A percentile compares a stretch with the other conserved stretches of the same genome.
Conservation (phyloP, 2,888 invertebrate species). For the Tetragonisca angustula region DNA sequence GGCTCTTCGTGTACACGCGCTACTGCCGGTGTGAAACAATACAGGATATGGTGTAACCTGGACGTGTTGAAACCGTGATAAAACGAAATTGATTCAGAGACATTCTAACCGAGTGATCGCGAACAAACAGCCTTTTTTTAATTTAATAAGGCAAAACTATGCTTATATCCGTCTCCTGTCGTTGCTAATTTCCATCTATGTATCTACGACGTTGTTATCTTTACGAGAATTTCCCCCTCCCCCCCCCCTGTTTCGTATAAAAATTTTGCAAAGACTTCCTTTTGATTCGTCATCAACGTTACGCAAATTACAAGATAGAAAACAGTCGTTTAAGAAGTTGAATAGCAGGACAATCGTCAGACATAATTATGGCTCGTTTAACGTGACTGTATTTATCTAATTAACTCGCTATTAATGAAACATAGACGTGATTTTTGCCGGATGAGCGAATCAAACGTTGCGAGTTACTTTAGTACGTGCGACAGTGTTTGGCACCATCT, state of each 20-base stretch:
- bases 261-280: neutral
- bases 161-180: neutral
- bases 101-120: slow-evolving; percentile 38
- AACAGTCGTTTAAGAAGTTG: neutral
- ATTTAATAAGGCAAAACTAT: slow-evolving; percentile 3
- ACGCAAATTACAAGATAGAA: neutral
- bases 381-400: neutral
- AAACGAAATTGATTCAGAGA: slow-evolving; percentile 46
- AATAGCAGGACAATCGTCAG: neutral
- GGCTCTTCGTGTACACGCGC: neutral
- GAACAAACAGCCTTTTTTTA: slow-evolving; percentile 17
- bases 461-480: slow-evolving; percentile 50
- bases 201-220: neutral
- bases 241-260: neutral
- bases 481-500: slow-evolving; percentile 45
- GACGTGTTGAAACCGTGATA: slow-evolving; percentile 42
- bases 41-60: slow-evolving; percentile 53
- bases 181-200: neutral
- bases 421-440: neutral
- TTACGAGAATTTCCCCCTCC: neutral
- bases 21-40: slow-evolving; percentile 47
- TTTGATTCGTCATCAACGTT: neutral
- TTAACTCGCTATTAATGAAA: slow-evolving; percentile 7
- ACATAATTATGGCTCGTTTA: neutral
- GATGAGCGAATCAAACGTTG: slow-evolving; percentile 37